These are phyloP conservation scores for Polydrusus cervinus DNA, from an alignment of 2,888 invertebrate species.

Conservation along the genomic window DNA sequence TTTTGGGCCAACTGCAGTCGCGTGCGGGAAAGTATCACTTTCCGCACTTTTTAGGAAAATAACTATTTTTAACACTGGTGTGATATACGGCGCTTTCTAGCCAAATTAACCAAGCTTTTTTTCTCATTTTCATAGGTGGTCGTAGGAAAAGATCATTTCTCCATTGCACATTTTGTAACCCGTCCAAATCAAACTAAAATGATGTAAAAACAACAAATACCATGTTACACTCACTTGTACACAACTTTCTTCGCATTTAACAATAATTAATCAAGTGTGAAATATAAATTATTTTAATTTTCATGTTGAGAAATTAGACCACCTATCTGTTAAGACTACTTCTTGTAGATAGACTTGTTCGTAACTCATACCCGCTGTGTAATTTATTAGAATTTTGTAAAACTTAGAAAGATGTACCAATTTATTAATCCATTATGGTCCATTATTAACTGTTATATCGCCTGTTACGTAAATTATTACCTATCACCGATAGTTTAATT, in stretches of 20 bases:
- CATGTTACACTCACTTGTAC: slow-evolving; percentile 30
- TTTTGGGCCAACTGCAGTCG: too few species aligned
- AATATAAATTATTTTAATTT: slow-evolving; percentile 47
- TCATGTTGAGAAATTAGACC: slow-evolving; percentile 46
- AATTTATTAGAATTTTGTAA: slow-evolving; percentile 27
- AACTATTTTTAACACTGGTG: too few species aligned
- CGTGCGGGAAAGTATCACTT: too few species aligned
- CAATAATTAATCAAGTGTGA: slow-evolving; percentile 47
- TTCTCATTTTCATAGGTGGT: too few species aligned
- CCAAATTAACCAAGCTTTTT: too few species aligned
- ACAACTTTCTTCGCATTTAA: slow-evolving; percentile 19
- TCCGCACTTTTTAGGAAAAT: too few species aligned
- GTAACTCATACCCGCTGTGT: slow-evolving; percentile 35
- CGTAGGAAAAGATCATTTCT: too few species aligned
- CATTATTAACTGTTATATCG: slow-evolving; percentile 5
- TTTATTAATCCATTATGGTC: slow-evolving; percentile 18
- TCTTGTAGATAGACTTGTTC: slow-evolving; percentile 31
- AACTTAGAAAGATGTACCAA: slow-evolving; percentile 14
- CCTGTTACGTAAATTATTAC: slow-evolving; percentile 4
- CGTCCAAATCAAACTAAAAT: not conserved
- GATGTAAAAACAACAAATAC: slow-evolving; percentile 8
- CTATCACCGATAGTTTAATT: not conserved
- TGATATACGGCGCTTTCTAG: too few species aligned
- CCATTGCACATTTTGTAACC: too few species aligned
- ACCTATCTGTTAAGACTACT: slow-evolving; percentile 42